Percentiles rank a stretch among this genome's conserved stretches.
These are phyloP conservation scores for Acridotheres tristis DNA, from an alignment of 2,797 vertebrate genomes.

Conservation along the genomic window DNA sequence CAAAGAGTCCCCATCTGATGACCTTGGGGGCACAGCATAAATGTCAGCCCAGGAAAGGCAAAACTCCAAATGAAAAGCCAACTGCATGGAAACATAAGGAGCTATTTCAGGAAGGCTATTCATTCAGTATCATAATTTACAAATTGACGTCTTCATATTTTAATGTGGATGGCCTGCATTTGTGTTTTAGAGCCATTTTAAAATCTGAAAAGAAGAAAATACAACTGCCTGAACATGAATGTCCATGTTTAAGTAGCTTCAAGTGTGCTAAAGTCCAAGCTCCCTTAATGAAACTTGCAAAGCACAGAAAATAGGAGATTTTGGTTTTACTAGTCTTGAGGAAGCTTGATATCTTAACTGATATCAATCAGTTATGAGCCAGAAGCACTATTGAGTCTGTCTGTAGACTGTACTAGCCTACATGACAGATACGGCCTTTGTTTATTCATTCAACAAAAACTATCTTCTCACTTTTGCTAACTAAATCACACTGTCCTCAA, in stretches of 20 bases:
- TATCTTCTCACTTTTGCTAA: not conserved
- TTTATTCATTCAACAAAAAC: not conserved
- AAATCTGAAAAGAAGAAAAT: not conserved
- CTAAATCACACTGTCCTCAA: not conserved
- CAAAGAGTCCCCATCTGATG: constrained; percentile 13
- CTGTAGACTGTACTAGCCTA: not conserved
- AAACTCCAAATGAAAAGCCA: not conserved
- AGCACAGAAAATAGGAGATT: not conserved
- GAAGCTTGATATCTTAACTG: not conserved
- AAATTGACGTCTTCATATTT: not conserved
- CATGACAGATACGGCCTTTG: not conserved
- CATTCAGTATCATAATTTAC: not conserved
- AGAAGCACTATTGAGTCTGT: not conserved
- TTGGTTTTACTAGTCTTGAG: not conserved
- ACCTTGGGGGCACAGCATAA: constrained; percentile 1
- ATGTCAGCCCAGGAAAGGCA: not conserved
- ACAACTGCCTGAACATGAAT: not conserved
- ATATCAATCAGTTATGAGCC: not conserved
- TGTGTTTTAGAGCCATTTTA: not conserved
- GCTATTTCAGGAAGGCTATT: not conserved
- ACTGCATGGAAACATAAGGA: not conserved
- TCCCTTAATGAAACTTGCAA: not conserved
- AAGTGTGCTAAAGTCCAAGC: not conserved
- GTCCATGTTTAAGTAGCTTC: not conserved
- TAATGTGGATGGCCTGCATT: not conserved